These are phyloP conservation scores for Tupiocoris notatus DNA, from an alignment of 2,888 invertebrate species.

Conservation along the genomic window DNA sequence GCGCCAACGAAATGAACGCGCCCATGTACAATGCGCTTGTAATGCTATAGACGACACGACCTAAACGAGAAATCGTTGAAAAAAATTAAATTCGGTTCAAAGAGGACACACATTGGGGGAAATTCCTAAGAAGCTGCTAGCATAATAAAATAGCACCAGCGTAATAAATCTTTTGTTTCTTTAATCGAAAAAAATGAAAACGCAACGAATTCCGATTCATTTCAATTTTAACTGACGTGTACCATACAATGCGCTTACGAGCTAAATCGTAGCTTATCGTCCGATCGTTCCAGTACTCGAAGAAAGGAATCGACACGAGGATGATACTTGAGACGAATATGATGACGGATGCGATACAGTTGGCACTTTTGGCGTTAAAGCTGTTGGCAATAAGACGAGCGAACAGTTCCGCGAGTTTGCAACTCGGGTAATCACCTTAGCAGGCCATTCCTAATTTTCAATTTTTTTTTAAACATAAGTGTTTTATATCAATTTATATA, in stretches of 20 bases:
- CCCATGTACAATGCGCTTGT: constrained; percentile 59
- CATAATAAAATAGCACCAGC: no score
- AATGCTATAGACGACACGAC: constrained; percentile 59
- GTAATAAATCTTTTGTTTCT: no score
- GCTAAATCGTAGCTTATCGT: background rate
- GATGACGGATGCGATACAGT: background rate
- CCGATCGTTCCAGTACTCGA: background rate
- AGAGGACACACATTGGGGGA: no score
- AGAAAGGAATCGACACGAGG: background rate
- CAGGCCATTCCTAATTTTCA: no score
- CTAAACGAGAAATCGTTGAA: no score
- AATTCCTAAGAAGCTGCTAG: no score
- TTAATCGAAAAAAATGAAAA: no score
- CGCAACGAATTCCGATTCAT: background rate
- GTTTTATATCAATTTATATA: no score
- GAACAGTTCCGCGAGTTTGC: no score
- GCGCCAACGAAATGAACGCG: constrained; percentile 59
- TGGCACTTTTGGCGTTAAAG: background rate
- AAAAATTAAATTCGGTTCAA: no score
- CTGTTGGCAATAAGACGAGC: background rate
- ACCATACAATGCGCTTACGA: background rate
- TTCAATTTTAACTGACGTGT: background rate
- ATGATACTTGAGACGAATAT: background rate
- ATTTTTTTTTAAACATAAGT: no score
- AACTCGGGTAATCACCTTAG: no score